Evolutionary conservation across 2,888 invertebrate genomes (phyloP).

Genomic region (Tribolium freemani): DNA sequence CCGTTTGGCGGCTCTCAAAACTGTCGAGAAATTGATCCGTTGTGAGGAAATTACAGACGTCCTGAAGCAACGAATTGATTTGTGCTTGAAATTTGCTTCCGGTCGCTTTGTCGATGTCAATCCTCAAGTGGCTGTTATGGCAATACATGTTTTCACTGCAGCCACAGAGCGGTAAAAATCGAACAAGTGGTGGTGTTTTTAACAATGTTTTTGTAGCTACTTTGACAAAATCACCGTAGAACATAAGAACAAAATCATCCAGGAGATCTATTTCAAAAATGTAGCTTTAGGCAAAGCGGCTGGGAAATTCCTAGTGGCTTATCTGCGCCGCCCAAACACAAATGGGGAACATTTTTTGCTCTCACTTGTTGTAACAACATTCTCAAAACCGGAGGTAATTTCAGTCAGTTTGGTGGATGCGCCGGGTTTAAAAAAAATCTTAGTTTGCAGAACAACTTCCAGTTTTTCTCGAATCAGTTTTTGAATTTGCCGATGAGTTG

Average conservation of each 20-base stretch:
- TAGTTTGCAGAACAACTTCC: slow-evolving; percentile 4
- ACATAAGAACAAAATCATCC: neutral
- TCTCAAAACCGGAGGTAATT: neutral
- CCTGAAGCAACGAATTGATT: neutral
- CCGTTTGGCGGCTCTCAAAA: neutral
- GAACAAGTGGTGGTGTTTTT: neutral
- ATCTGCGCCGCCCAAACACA: neutral
- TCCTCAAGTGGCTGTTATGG: neutral
- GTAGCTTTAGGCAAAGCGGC: neutral
- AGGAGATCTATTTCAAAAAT: neutral
- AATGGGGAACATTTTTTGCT: neutral
- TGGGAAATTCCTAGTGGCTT: slow-evolving; percentile 10
- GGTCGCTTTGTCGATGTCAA: neutral
- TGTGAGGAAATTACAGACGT: neutral
- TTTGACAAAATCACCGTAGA: neutral
- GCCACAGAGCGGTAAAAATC: neutral
- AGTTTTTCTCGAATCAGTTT: slow-evolving; percentile 9
- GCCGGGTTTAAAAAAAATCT: neutral
- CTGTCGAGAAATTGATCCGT: neutral
- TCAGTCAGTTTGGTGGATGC: neutral
- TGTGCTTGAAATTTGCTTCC: slow-evolving; percentile 15
- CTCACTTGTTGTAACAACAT: neutral
- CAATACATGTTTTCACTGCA: neutral
- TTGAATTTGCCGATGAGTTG: slow-evolving; percentile 8
- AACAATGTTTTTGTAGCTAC: neutral